Evolutionary conservation across 2,797 vertebrate genomes (phyloP).

Genomic region (Microctenopoma stevenorrisi): DNA sequence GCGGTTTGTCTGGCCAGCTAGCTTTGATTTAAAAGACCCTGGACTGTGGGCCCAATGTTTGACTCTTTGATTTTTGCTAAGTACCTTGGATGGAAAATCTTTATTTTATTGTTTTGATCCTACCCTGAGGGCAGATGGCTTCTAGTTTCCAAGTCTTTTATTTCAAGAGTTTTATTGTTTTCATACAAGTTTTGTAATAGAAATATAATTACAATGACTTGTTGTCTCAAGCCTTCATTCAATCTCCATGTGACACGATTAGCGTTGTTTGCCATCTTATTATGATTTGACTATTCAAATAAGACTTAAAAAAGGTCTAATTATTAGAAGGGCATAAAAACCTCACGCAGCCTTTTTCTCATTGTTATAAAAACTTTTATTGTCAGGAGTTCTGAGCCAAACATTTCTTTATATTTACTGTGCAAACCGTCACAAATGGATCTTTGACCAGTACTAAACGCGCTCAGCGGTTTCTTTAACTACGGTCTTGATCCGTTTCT

Average conservation of each 20-base stretch:
- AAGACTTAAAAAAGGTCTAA: not conserved
- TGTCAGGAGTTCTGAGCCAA: conserved; percentile 1
- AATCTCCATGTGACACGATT: conserved; percentile 12
- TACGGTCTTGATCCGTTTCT: conserved; percentile 46
- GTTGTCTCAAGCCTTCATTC: not conserved
- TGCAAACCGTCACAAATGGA: not conserved
- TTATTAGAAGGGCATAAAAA: conserved; percentile 10
- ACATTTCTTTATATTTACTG: not conserved
- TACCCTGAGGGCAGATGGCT: conserved; percentile 31
- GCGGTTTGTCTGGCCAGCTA: conserved; percentile 69
- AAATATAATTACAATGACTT: conserved; percentile 11
- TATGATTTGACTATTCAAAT: conserved; percentile 8
- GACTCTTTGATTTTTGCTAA: conserved; percentile 74
- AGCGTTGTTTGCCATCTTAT: conserved; percentile 13
- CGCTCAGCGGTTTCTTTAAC: conserved; percentile 19
- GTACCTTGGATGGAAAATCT: conserved; percentile 68
- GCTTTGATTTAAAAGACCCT: conserved; percentile 75
- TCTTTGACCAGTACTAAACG: conserved; percentile 1
- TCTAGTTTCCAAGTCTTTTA: conserved; percentile 41
- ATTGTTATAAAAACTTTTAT: conserved; percentile 15
- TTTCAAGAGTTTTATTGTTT: conserved; percentile 43
- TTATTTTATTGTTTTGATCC: conserved; percentile 40
- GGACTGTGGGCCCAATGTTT: conserved; percentile 56
- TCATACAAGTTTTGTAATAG: conserved; percentile 34
- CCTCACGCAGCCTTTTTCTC: not conserved